These are phyloP conservation scores for Cossypha caffra DNA, from an alignment of 2,797 vertebrate genomes.

Conservation along the genomic window DNA sequence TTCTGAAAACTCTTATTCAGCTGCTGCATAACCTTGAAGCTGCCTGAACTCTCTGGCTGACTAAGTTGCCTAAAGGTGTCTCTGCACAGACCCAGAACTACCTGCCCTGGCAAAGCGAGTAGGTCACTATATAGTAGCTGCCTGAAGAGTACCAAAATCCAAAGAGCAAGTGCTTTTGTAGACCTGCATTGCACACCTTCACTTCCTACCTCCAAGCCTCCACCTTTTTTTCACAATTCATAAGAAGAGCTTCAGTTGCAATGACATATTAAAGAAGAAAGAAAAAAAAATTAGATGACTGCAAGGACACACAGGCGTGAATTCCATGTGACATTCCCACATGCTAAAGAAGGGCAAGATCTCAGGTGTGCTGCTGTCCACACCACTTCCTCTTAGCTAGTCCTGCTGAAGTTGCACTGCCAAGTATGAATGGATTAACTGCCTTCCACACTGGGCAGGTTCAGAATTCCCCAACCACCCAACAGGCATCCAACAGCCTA, in stretches of 20 bases:
- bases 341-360: neutral
- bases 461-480: neutral
- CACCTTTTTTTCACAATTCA: neutral
- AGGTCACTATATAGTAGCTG: neutral
- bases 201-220: neutral
- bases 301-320: neutral
- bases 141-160: neutral
- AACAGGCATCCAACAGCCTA: neutral
- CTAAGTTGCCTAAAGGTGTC: neutral
- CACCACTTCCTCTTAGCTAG: neutral
- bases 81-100: neutral
- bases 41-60: neutral
- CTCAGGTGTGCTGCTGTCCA: neutral
- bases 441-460: neutral
- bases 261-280: neutral
- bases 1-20: slow-evolving; percentile 5
- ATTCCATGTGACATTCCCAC: neutral
- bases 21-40: slow-evolving; percentile 8
- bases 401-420: neutral
- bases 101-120: neutral
- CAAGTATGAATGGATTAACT: neutral
- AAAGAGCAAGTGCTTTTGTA: neutral
- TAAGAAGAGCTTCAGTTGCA: neutral
- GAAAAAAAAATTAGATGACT: neutral
- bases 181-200: neutral